Evolutionary conservation across 2,113 vertebrate genomes (phyloP), one percentile per base, ranked within the genome.

Genomic region (Vulpes lagopus): DNA sequence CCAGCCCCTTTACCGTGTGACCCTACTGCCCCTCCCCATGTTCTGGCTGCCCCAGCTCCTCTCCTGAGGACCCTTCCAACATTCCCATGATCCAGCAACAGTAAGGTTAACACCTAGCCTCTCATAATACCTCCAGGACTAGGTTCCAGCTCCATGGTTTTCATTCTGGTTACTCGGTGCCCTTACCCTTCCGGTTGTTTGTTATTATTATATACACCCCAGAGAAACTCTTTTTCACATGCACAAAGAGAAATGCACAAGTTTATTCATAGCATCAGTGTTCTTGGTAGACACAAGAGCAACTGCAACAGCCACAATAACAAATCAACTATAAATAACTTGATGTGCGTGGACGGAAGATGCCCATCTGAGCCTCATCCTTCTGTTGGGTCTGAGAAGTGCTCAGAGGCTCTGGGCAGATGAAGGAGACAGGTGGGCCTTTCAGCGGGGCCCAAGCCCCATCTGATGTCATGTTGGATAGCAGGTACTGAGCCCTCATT

Each of bases 261-360:
- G 43, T 60, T 86, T 97, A 95, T 92, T 97, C 98, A 95, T 43
- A 91, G 85, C 78, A 27, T 25, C 55, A 4, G 0, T 84, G 53
- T 96, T 94, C 93, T 94, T 60, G 64, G 38, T 91, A 95, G 91
- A 97, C 93, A 92, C 57, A 90, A 87, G 80, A 35, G 55, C 67
- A 67, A 79, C 49, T 7, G 16, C 80, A 88, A 69, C n/a, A 86
- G 69, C 91, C 91, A 90, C 95, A 93, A 73, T 82, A 93, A 83
- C 85, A 96, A 93, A 97, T 95, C 71, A 78, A 74, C 86, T 89
- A 81, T 89, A 94, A 97, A 97, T 91, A 96, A 78, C 80, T 73
- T 11, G 32, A 19, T 43, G 25, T 27, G 38, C 10, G 7, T 16
- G 16, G 64, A 35, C 0, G 1, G n/a, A 78, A 91, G 92, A 25